phyloP scores from a whole-genome alignment of 2,888 invertebrate species.

The Pardosa pseudoannulata region DNA sequence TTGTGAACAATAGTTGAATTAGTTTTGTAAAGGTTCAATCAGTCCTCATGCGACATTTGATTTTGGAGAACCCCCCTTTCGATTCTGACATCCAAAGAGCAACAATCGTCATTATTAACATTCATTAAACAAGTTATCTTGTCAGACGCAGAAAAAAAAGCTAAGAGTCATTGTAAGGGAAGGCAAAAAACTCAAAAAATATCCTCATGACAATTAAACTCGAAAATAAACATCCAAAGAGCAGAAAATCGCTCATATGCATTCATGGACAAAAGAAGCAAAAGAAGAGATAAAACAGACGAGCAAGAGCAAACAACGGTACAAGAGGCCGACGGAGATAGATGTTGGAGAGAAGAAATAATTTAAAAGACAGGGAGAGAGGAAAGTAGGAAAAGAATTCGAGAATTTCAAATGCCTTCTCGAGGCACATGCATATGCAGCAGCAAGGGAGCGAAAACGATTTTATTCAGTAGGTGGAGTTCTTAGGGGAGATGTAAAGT shows the following conservation, averaged over 20 bases:
- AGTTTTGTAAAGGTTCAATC: too few species aligned
- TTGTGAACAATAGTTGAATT: neutral
- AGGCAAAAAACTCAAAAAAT: conserved; percentile 3
- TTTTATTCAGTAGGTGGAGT: conserved; percentile 63
- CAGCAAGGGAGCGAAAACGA: conserved; percentile 38
- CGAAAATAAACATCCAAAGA: neutral
- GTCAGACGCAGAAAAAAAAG: conserved; percentile 47
- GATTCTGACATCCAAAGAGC: neutral
- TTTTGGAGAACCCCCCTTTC: neutral
- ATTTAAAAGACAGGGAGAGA: conserved; percentile 49
- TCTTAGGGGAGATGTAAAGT: conserved; percentile 28
- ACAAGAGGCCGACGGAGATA: conserved; percentile 32
- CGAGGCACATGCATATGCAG: conserved; percentile 60
- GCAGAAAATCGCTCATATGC: too few species aligned
- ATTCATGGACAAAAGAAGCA: too few species aligned
- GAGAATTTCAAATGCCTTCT: conserved; percentile 68
- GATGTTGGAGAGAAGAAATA: conserved; percentile 42
- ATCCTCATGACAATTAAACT: conserved; percentile 6
- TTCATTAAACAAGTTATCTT: conserved; percentile 68
- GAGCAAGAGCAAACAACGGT: conserved; percentile 66
- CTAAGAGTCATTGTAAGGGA: neutral
- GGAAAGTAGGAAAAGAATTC: conserved; percentile 29
- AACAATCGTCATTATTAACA: conserved; percentile 35
- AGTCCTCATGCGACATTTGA: too few species aligned
- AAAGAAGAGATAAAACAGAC: conserved; percentile 44